A percentile compares a stretch with the other conserved stretches of the same genome.
Evolutionary conservation across 2,113 vertebrate species (phyloP).

Genomic region (Chitala chitala): DNA sequence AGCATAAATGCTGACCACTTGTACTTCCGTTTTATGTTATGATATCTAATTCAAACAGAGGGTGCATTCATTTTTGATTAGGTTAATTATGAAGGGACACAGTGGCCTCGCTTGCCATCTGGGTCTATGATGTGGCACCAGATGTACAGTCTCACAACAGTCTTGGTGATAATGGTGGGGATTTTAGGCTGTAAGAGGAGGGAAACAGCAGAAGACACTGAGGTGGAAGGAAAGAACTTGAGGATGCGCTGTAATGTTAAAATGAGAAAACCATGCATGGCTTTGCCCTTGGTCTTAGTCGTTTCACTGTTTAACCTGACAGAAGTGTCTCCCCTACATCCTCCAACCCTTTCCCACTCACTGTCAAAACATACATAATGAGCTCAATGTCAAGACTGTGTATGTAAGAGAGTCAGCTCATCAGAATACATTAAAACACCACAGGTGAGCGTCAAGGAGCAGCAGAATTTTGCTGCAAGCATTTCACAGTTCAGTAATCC

Average conservation of each 20-base stretch:
- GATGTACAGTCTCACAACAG: neutral
- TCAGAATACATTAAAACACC: constrained; percentile 50
- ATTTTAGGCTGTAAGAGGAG: neutral
- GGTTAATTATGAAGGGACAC: neutral
- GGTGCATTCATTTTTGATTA: neutral
- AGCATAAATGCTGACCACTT: too few relatives aligned
- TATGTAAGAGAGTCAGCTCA: constrained; percentile 38
- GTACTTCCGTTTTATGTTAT: neutral
- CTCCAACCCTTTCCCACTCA: neutral
- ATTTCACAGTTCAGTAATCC: constrained; percentile 28
- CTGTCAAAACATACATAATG: neutral
- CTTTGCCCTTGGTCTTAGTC: constrained; percentile 14
- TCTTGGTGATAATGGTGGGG: neutral
- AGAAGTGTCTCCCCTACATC: constrained; percentile 14
- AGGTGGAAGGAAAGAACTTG: neutral
- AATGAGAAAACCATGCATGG: neutral
- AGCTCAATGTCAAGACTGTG: neutral
- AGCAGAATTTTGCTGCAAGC: constrained; percentile 36
- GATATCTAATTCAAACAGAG: constrained; percentile 8
- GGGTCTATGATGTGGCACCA: neutral
- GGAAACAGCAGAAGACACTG: neutral
- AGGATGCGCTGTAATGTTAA: neutral
- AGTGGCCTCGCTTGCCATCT: constrained; percentile 13
- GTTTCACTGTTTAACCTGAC: constrained; percentile 25
- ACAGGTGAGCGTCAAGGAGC: constrained; percentile 39